These are phyloP conservation scores for Diuraphis noxia DNA, from an alignment of 1,140 invertebrate genomes.

Conservation along the genomic window DNA sequence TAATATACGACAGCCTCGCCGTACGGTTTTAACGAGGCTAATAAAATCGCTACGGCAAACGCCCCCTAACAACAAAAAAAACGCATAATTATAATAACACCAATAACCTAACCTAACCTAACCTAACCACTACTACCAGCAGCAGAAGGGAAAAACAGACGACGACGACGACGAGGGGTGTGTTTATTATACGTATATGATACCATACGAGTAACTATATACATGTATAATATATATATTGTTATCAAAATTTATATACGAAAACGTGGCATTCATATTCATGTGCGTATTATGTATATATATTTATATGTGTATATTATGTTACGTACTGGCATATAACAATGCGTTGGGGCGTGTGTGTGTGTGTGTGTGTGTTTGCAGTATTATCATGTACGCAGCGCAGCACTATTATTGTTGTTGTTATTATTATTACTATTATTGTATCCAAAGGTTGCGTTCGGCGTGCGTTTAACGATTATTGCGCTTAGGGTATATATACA, in stretches of 20 bases:
- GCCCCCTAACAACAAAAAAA: not conserved
- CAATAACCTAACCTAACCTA: not conserved
- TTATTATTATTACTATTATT: not conserved
- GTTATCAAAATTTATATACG: not conserved
- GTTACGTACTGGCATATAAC: not conserved
- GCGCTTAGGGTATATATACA: not conserved
- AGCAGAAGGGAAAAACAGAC: not conserved
- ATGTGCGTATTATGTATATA: not conserved
- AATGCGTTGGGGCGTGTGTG: not conserved
- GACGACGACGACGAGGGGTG: not conserved
- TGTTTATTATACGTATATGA: not conserved
- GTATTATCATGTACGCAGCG: not conserved
- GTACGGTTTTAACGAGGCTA: not conserved
- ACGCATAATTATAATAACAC: slow-evolving; percentile 11
- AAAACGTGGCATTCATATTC: not conserved
- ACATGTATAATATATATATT: not conserved
- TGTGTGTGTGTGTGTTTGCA: not conserved
- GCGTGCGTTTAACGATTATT: slow-evolving; percentile 32
- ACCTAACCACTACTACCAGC: not conserved
- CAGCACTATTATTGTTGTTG: not conserved
- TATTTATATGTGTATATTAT: not conserved
- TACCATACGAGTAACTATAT: not conserved
- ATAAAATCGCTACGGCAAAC: slow-evolving; percentile 4
- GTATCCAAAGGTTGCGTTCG: not conserved
- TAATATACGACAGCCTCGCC: not conserved